Evolutionary conservation across 2,797 vertebrate species (phyloP).

Genomic region (Podarcis siculus): DNA sequence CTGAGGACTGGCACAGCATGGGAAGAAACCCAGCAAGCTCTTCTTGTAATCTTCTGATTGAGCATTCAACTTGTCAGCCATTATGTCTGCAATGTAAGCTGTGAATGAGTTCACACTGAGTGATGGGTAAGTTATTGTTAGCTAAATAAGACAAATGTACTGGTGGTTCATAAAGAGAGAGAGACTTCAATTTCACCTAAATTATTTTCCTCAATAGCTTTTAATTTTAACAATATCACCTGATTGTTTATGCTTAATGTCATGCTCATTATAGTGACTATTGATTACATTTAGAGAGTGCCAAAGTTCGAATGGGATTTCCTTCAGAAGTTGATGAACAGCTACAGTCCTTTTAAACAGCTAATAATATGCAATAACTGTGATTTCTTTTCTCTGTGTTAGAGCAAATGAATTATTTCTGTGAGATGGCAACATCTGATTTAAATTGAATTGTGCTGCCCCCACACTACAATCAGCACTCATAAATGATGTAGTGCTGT

Average conservation of each 20-base stretch:
- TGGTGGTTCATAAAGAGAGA: neutral
- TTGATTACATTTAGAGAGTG: conserved; percentile 21
- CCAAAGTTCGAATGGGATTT: conserved; percentile 16
- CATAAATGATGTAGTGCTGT: conserved; percentile 6
- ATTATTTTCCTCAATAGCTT: neutral
- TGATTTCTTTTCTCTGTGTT: neutral
- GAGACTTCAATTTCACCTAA: neutral
- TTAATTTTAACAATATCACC: conserved; percentile 26
- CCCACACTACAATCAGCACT: conserved; percentile 3
- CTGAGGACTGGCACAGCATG: neutral
- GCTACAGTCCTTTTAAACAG: neutral
- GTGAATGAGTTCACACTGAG: neutral
- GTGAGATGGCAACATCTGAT: conserved; percentile 11
- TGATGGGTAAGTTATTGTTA: neutral
- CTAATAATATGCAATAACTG: conserved; percentile 14
- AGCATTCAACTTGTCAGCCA: neutral
- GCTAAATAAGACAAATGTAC: neutral
- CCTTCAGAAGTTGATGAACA: conserved; percentile 10
- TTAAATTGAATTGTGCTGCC: conserved; percentile 16
- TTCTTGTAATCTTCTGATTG: neutral
- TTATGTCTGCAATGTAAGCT: neutral
- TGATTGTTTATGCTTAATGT: conserved; percentile 32
- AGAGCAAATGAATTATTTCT: conserved; percentile 35
- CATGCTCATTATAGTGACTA: conserved; percentile 14
- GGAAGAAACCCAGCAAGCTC: neutral